These are phyloP conservation scores for Varanus komodoensis DNA, from an alignment of 2,113 vertebrate species.

Conservation along the genomic window DNA sequence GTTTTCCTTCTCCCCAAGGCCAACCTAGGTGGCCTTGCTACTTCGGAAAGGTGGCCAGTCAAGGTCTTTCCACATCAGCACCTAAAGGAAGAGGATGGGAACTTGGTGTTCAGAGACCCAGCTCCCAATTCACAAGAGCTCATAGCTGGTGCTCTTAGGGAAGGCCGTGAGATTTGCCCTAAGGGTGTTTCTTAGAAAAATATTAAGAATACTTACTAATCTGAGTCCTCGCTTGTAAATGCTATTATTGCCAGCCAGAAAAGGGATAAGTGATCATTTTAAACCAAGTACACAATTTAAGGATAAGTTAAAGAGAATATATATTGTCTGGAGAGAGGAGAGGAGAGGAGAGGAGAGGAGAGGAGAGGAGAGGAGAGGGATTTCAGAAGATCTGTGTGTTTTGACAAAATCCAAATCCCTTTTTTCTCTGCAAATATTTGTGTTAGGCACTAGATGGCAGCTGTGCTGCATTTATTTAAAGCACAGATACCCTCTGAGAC, in stretches of 20 bases:
- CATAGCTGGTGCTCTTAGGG: too few species aligned
- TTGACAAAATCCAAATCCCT: fast-evolving
- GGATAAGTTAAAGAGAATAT: neutral
- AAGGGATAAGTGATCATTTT: neutral
- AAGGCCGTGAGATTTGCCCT: too few species aligned
- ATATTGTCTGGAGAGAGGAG: too few species aligned
- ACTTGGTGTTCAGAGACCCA: too few species aligned
- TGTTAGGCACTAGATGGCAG: slow-evolving; percentile 58
- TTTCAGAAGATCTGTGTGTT: neutral
- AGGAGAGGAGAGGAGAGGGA: too few species aligned
- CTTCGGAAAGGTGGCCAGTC: too few species aligned
- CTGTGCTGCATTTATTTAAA: slow-evolving; percentile 31
- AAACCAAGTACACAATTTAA: neutral
- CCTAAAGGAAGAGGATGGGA: too few species aligned
- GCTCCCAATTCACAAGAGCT: too few species aligned
- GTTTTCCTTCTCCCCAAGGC: too few species aligned
- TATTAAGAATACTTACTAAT: neutral
- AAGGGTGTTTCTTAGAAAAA: neutral
- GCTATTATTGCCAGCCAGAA: neutral
- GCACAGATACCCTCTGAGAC: neutral
- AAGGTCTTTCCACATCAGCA: too few species aligned
- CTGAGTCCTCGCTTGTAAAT: neutral
- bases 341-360: too few species aligned
- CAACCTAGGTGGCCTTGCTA: too few species aligned
- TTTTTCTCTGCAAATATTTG: neutral